Evolutionary conservation across 2,888 invertebrate species (phyloP).

Genomic region (Crocallis elinguaria): DNA sequence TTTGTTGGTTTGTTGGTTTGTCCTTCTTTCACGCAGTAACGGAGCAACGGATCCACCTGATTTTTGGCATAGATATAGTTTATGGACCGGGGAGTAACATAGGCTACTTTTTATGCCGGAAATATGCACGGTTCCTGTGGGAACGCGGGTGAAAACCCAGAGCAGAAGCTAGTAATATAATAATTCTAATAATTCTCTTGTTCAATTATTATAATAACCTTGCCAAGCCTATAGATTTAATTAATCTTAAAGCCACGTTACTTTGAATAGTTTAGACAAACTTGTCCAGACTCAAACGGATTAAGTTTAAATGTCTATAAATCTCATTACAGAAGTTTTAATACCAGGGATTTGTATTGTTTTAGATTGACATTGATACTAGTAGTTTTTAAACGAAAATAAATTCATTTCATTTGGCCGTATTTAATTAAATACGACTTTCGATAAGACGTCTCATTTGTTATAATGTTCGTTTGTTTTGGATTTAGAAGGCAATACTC

Average conservation of each 20-base stretch:
- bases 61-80: too few species aligned
- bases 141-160: too few species aligned
- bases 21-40: too few species aligned
- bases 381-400: constrained; percentile 1
- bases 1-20: too few species aligned
- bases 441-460: constrained; percentile 5
- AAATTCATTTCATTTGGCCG: constrained; percentile 2
- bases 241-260: not conserved
- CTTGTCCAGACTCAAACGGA: not conserved
- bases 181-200: too few species aligned
- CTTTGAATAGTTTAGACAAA: not conserved
- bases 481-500: constrained; percentile 12
- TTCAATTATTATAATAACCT: too few species aligned
- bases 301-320: constrained; percentile 34
- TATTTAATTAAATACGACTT: constrained; percentile 10
- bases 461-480: constrained; percentile 13
- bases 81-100: too few species aligned
- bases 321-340: constrained; percentile 39
- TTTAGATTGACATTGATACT: constrained; percentile 10
- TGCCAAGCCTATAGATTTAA: not conserved
- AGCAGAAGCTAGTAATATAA: too few species aligned
- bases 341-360: constrained; percentile 14
- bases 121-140: too few species aligned
- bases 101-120: too few species aligned
- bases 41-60: too few species aligned